Evolutionary conservation across 1,140 invertebrate species (phyloP), one percentile per base, ranked within the genome.

Genomic region (Protaetia brevitarsis): DNA sequence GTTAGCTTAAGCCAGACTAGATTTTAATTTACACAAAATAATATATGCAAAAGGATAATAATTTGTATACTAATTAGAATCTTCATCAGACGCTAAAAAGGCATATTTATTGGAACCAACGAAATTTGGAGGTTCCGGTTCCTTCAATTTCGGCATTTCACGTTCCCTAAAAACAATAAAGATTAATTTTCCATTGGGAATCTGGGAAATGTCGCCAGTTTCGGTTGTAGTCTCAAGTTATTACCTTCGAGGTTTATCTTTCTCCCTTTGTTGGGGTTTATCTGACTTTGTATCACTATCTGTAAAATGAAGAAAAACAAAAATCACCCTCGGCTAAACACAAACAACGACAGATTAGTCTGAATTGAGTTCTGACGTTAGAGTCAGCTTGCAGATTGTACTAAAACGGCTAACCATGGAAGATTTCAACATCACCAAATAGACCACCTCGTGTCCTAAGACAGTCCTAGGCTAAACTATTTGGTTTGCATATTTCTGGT

Each of bases 321-420:
- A 63, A 28, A 63, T 51, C 59, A 61, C 59, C 19, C 59, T 36
- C 59, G 10, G 28, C 13, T 11, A 30, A 31, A 4, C 28, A 58
- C 34, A 66, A 79, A 77, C 80, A 81, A 77, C 77, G 71, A 77
- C 78, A 84, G 82, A 84, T 78, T 84, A 84, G 83, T 84, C 83
- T 84, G 83, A 84, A 84, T 84, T 82, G 83, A 84, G 83, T 84
- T 84, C 78, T 81, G 71, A 75, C 58, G 27, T 19, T 63, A 60
- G 59, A 70, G 36, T 72, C 77, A 81, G 79, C 81, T 79, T 79
- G 82, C 82, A 83, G 72, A 84, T 84, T 80, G 78, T 74, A 84
- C 83, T 84, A 72, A 83, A 83, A 83, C 66, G 65, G 83, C 83
- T 75, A 78, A 79, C 76, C 75, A 80, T 79, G 76, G 78, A 82